Evolutionary conservation across 2,113 vertebrate genomes (phyloP).

Genomic region (Mugil cephalus): DNA sequence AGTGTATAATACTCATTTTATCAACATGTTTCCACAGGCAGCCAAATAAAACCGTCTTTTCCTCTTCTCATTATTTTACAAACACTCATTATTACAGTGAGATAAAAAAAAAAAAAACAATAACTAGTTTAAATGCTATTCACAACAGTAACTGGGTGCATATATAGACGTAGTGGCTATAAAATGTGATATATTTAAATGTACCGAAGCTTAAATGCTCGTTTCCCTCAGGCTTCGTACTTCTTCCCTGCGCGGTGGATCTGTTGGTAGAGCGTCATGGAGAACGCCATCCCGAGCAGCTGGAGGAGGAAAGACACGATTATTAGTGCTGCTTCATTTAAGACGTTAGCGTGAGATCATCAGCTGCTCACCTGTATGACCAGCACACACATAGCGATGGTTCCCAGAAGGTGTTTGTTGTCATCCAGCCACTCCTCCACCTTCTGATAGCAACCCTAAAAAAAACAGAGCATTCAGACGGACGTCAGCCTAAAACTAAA

Average conservation of each 20-base stretch:
- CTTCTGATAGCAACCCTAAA: slow-evolving; percentile 94
- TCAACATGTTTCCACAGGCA: slow-evolving; percentile 30
- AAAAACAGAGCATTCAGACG: too few relatives aligned
- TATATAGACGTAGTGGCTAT: slow-evolving; percentile 10
- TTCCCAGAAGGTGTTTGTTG: slow-evolving; percentile 95
- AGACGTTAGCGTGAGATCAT: not conserved
- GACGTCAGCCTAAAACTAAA: too few relatives aligned
- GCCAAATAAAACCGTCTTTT: not conserved
- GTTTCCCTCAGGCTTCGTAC: slow-evolving; percentile 88
- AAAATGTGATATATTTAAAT: slow-evolving; percentile 3
- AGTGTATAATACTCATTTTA: slow-evolving; percentile 33
- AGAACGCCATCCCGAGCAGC: slow-evolving; percentile 99
- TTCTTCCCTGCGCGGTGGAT: slow-evolving; percentile 96
- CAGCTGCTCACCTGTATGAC: slow-evolving; percentile 88
- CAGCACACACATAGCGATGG: slow-evolving; percentile 93
- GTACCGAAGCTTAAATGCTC: not conserved
- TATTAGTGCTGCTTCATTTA: too few relatives aligned
- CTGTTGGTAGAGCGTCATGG: slow-evolving; percentile 98
- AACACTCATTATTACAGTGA: slow-evolving; percentile 13
- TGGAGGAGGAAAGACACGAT: slow-evolving; percentile 60
- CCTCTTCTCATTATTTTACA: slow-evolving; percentile 18
- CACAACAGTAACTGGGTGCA: slow-evolving; percentile 50
- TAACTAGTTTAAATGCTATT: slow-evolving; percentile 32
- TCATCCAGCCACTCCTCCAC: slow-evolving; percentile 94
- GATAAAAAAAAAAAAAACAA: slow-evolving; percentile 16